phyloP scores from a whole-genome alignment of 2,797 vertebrate species.

The Sebastes minor region DNA sequence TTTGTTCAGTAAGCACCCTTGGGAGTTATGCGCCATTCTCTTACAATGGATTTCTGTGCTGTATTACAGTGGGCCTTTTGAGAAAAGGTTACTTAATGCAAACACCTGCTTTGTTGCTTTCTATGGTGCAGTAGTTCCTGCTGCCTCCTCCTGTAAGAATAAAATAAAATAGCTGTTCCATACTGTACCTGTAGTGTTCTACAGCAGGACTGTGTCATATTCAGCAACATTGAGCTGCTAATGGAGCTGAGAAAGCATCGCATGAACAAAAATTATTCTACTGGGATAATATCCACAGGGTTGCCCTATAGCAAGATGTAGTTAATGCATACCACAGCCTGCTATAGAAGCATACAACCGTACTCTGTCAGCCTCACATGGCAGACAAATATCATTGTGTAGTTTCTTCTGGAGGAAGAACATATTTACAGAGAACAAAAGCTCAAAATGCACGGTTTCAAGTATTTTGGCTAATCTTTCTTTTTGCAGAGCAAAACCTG shows the following conservation, averaged over 20 bases:
- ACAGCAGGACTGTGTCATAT: neutral
- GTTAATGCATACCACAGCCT: neutral
- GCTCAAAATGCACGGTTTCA: conserved; percentile 11
- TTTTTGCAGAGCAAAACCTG: conserved; percentile 30
- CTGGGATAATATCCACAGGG: neutral
- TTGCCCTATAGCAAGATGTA: neutral
- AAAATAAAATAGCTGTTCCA: neutral
- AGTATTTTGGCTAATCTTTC: conserved; percentile 31
- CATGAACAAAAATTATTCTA: neutral
- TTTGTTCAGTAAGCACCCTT: conserved; percentile 48
- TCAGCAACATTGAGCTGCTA: neutral
- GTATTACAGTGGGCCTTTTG: neutral
- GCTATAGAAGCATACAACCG: neutral
- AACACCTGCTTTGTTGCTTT: conserved; percentile 25
- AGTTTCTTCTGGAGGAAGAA: neutral
- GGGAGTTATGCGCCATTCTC: conserved; percentile 32
- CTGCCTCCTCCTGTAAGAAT: neutral
- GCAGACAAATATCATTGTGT: conserved; percentile 3
- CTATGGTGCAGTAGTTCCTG: neutral
- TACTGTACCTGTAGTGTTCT: neutral
- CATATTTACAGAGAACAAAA: conserved; percentile 24
- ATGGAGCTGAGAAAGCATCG: conserved; percentile 4
- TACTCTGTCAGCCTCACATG: neutral
- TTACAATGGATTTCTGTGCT: conserved; percentile 31
- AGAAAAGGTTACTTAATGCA: conserved; percentile 32